Conservation (phyloP, 2,797 vertebrate genomes). For the Coregonus sp. region DNA sequence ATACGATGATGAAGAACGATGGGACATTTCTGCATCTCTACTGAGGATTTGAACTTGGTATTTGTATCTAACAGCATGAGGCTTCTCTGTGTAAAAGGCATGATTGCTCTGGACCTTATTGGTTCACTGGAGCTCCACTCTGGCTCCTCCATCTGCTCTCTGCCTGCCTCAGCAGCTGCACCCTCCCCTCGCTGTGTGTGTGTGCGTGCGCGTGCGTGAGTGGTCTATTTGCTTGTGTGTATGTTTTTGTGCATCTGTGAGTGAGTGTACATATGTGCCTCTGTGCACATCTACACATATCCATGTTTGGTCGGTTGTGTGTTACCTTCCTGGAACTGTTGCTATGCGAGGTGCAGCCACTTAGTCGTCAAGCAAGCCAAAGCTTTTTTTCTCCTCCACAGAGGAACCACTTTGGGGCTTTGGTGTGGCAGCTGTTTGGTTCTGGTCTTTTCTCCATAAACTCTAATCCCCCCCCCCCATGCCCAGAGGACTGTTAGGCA, state of each 20-base stretch:
- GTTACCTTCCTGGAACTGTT: conserved; percentile 73
- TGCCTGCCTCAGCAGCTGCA: conserved; percentile 66
- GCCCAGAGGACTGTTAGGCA: conserved; percentile 64
- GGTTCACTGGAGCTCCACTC: conserved; percentile 60
- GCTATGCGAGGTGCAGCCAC: conserved; percentile 73
- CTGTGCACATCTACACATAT: conserved; percentile 5
- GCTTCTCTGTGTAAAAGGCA: conserved; percentile 41
- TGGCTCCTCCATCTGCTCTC: conserved; percentile 68
- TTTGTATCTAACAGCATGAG: conserved; percentile 37
- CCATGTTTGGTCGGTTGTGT: conserved; percentile 24
- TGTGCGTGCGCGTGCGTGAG: conserved; percentile 1
- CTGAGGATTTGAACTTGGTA: conserved; percentile 11
- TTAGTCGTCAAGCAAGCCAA: conserved; percentile 76
- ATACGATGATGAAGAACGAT: conserved; percentile 19
- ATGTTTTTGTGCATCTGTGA: conserved; percentile 5
- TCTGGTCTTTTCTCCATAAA: conserved; percentile 75
- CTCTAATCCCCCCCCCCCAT: conserved; percentile 68
- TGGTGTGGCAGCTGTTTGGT: conserved; percentile 75
- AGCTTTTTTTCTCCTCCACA: conserved; percentile 45
- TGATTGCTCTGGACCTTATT: conserved; percentile 55
- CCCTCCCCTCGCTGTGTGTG: conserved; percentile 16
- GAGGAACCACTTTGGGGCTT: conserved; percentile 74
- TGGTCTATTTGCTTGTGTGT: conserved; percentile 8
- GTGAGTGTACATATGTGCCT: conserved; percentile 3
- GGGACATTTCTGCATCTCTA: conserved; percentile 11